Evolutionary conservation across 2,888 invertebrate species (phyloP).

Genomic region (Leptinotarsa peninsularis): DNA sequence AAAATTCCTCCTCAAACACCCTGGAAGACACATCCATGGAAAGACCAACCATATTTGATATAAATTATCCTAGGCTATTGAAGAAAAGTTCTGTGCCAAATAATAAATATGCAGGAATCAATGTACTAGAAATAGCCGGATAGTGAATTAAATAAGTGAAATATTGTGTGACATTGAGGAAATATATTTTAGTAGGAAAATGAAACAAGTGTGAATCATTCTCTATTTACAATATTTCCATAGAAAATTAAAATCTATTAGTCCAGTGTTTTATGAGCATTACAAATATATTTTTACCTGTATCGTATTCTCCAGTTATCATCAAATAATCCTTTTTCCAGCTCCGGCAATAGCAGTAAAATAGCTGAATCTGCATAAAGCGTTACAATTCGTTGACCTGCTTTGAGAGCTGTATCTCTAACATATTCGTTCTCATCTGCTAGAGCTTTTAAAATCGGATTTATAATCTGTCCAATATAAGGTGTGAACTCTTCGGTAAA

Average conservation of each 20-base stretch:
- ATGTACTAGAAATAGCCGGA: no score
- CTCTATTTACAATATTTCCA: neutral
- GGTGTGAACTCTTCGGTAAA: conserved; percentile 96
- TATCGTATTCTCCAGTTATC: conserved; percentile 98
- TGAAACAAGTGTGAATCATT: no score
- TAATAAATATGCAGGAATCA: no score
- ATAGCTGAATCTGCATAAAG: conserved; percentile 97
- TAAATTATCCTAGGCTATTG: no score
- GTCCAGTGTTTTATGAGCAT: neutral
- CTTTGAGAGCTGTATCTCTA: conserved; percentile 94
- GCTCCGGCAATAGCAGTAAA: conserved; percentile 89
- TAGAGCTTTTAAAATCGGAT: conserved; percentile 94
- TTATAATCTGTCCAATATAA: conserved; percentile 92
- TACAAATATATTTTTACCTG: conserved; percentile 52
- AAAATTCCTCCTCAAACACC: no score
- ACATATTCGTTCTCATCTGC: conserved; percentile 99
- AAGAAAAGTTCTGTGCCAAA: no score
- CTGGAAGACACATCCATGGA: no score
- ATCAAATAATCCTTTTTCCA: conserved; percentile 94
- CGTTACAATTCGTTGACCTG: conserved; percentile 96
- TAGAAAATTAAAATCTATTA: neutral
- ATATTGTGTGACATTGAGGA: neutral
- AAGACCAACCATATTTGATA: no score
- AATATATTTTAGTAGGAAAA: no score
- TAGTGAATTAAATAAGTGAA: no score